phyloP scores from a whole-genome alignment of 1,140 invertebrate species.

The Drosophila persimilis region DNA sequence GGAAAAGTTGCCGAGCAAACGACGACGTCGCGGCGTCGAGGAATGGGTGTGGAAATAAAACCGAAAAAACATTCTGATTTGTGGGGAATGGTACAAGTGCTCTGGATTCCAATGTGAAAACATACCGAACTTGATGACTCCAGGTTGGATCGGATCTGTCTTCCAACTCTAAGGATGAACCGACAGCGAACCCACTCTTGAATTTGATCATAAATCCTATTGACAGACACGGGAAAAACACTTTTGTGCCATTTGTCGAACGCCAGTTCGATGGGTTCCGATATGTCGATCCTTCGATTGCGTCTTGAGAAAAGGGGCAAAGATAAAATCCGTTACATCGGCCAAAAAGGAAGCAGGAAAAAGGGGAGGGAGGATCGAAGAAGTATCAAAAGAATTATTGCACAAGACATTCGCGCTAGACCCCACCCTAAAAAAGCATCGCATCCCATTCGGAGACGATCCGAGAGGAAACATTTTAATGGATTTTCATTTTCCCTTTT shows the following conservation, averaged over 20 bases:
- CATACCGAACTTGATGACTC: neutral
- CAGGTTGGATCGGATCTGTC: neutral
- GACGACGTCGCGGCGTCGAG: conserved; percentile 11
- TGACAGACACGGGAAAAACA: conserved; percentile 53
- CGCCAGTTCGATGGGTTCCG: conserved; percentile 32
- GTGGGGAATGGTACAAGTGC: neutral
- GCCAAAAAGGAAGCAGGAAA: conserved; percentile 7
- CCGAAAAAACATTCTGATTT: conserved; percentile 10
- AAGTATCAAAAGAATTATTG: conserved; percentile 42
- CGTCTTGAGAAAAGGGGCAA: neutral
- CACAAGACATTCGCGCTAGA: conserved; percentile 53
- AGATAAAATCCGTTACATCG: conserved; percentile 59
- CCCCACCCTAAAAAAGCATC: neutral
- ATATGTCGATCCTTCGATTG: conserved; percentile 16
- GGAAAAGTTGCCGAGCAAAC: conserved; percentile 43
- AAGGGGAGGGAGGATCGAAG: neutral
- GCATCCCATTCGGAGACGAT: no score
- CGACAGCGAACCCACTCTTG: neutral
- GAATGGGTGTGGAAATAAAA: conserved; percentile 7
- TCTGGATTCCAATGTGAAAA: neutral
- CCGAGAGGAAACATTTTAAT: conserved; percentile 38
- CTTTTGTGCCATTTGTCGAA: conserved; percentile 47
- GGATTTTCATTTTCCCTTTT: conserved; percentile 55
- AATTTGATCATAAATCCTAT: conserved; percentile 55
- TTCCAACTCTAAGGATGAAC: neutral